A percentile compares a stretch with the other conserved stretches of the same genome.
Evolutionary conservation across 2,113 vertebrate genomes (phyloP).

Genomic region (Pungitius pungitius): DNA sequence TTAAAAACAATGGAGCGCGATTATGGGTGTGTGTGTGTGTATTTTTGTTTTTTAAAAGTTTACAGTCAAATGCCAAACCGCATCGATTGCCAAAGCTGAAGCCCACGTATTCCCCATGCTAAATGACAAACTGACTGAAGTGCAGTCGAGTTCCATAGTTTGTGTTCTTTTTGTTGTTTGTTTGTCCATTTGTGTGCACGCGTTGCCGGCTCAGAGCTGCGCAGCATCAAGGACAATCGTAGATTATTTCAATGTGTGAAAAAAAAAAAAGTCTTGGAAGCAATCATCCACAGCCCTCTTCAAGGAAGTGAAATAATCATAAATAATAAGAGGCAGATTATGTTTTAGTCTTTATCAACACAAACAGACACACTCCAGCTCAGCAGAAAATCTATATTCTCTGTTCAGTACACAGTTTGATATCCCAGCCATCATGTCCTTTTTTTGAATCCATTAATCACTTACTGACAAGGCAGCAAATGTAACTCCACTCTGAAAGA

Average conservation of each 20-base stretch:
- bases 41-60: conserved; percentile 72
- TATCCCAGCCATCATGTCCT: conserved; percentile 69
- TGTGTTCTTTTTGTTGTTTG: conserved; percentile 33
- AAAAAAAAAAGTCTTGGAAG: conserved; percentile 19
- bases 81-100: conserved; percentile 66
- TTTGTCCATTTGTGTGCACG: conserved; percentile 26
- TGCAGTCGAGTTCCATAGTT: conserved; percentile 22
- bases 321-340: conserved; percentile 69
- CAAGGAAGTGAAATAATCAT: conserved; percentile 64
- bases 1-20: conserved; percentile 76
- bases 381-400: conserved; percentile 67
- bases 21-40: conserved; percentile 69
- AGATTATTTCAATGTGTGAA: conserved; percentile 60
- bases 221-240: conserved; percentile 61
- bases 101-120: conserved; percentile 48
- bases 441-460: conserved; percentile 77
- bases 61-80: conserved; percentile 74
- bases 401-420: conserved; percentile 67
- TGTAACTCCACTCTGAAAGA: conserved; percentile 56
- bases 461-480: conserved; percentile 59
- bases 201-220: conserved; percentile 34
- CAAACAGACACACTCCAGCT: conserved; percentile 67
- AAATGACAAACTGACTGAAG: conserved; percentile 43
- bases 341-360: conserved; percentile 73
- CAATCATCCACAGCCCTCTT: conserved; percentile 51